These are phyloP conservation scores for Menura novaehollandiae DNA, from an alignment of 2,113 vertebrate species.

Conservation along the genomic window DNA sequence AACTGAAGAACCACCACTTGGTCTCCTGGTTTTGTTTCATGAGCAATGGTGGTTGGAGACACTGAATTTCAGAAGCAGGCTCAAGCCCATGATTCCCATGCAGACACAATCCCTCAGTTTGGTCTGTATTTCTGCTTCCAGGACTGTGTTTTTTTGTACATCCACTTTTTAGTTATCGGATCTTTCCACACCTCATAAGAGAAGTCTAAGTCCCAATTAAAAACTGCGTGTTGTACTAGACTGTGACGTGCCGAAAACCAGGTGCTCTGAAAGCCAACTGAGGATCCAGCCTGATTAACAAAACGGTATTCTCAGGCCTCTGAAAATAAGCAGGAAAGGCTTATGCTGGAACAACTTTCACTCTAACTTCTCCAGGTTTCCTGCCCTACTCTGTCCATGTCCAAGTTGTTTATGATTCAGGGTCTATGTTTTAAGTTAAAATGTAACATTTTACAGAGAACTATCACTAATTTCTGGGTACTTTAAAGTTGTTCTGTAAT, in stretches of 20 bases:
- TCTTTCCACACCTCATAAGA: background rate
- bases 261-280: background rate
- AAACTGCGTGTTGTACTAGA: background rate
- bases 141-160: background rate
- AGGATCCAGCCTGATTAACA: background rate
- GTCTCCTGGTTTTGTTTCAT: background rate
- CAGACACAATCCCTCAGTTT: background rate
- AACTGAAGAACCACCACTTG: background rate
- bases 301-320: background rate
- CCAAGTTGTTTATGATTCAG: background rate
- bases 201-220: background rate
- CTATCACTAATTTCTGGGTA: background rate
- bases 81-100: fast-evolving
- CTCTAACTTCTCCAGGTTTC: background rate
- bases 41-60: background rate
- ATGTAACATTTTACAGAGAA: background rate
- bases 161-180: background rate
- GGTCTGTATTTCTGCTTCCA: background rate
- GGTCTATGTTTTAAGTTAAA: background rate
- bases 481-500: background rate
- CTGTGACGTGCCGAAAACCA: background rate
- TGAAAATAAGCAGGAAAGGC: background rate
- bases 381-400: background rate
- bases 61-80: background rate
- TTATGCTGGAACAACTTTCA: fast-evolving